Evolutionary conservation across 2,113 vertebrate genomes (phyloP).

Genomic region (Petrocephalus microphthalmus): DNA sequence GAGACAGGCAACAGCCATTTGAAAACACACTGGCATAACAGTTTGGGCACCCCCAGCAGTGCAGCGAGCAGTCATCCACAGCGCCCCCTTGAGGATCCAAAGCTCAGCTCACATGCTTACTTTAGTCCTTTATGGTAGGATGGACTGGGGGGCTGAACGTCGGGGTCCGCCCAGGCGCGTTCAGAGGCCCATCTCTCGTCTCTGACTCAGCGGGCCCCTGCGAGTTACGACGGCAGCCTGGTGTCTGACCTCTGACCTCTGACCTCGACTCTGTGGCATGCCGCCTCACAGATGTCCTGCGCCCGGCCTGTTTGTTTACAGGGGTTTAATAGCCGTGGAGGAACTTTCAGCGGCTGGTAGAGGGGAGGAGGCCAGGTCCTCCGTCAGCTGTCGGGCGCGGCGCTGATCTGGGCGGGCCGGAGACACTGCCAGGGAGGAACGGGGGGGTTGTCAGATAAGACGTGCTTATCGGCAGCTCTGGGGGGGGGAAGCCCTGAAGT

Average conservation of each 20-base stretch:
- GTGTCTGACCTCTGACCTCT: background rate
- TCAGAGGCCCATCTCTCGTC: background rate
- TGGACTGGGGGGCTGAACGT: background rate
- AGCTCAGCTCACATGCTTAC: background rate
- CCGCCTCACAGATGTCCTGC: background rate
- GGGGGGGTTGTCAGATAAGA: background rate
- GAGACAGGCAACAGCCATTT: background rate
- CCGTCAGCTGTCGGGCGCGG: background rate
- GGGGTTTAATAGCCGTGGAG: background rate
- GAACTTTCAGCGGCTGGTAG: background rate
- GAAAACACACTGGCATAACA: background rate
- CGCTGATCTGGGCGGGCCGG: background rate
- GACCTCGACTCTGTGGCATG: constrained; percentile 16
- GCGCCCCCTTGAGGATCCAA: background rate
- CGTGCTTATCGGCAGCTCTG: background rate
- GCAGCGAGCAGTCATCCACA: background rate
- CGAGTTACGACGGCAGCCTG: background rate
- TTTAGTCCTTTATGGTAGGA: background rate
- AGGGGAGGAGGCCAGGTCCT: background rate
- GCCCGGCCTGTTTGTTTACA: background rate
- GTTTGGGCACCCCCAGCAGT: background rate
- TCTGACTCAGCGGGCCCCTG: background rate
- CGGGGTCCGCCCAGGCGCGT: background rate
- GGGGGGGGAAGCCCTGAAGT: background rate
- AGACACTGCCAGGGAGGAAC: background rate